A percentile compares a stretch with the other conserved stretches of the same genome.
These are phyloP conservation scores for Dascyllus trimaculatus DNA, from an alignment of 2,113 vertebrate genomes.

Conservation along the genomic window DNA sequence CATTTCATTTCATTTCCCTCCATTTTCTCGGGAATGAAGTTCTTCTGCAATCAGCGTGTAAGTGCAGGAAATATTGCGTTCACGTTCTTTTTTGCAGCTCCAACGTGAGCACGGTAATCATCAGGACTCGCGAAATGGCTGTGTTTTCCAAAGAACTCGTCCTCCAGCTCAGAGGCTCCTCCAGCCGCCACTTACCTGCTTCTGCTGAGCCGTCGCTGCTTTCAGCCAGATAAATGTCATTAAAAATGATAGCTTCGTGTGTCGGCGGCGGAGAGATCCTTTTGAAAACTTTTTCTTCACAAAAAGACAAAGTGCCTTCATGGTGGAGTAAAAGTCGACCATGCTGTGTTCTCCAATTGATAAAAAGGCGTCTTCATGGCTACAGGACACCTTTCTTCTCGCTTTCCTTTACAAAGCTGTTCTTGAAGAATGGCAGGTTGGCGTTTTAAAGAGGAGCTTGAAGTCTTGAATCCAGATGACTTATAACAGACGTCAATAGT, in stretches of 20 bases:
- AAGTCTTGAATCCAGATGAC: constrained; percentile 23
- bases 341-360: not conserved
- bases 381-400: not conserved
- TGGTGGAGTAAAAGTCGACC: too few species aligned
- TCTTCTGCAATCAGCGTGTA: not conserved
- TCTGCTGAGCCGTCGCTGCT: not conserved
- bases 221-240: too few species aligned
- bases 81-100: not conserved
- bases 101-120: not conserved
- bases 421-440: not conserved
- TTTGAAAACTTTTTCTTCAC: not conserved
- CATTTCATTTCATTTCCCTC: constrained; percentile 37
- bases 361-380: not conserved
- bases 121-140: fast-evolving
- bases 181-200: constrained; percentile 21
- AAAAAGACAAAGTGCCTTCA: not conserved
- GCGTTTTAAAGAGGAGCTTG: constrained; percentile 4
- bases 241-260: too few species aligned
- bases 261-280: not conserved
- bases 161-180: not conserved
- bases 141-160: not conserved
- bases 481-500: not conserved
- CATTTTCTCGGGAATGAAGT: not conserved
- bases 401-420: not conserved
- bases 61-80: not conserved